Evolutionary conservation across 2,797 vertebrate genomes (phyloP), one percentile per base, ranked within the genome.

Genomic region (Brachyalestes nurse): DNA sequence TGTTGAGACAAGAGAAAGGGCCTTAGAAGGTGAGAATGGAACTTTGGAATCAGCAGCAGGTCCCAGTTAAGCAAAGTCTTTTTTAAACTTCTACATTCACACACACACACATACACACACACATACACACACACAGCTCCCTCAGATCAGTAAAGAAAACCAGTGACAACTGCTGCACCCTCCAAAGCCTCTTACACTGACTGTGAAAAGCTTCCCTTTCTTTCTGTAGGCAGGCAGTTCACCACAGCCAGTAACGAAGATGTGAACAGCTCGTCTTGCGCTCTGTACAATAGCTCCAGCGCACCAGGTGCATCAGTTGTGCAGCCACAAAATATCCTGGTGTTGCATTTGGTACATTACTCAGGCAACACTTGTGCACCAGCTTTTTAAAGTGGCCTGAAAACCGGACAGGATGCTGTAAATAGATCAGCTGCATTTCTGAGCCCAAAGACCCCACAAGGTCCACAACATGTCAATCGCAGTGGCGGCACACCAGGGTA

Each of bases 1-100:
- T 80, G 74, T 90, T 90, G 82, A 42, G 40, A 83, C 82, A 73
- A 12, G 45, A 28, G 40, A 61, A 67, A n/a, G 69, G 28, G 83
- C 82, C 58, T 49, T 71, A 23, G 53, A 21, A 38, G 49, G 40
- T 47, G 38, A 66, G 23, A 75, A 62, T 49, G 80, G 78, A 57
- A 79, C 72, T 75, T 71, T 69, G 82, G 62, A 72, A 67, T 51
- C 80, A 77, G 61, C 47, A 49, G 38, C 51, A 17, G 23, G 23
- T 58, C 21, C 10, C 47, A 66, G 16, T 19, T 9, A 16, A 72
- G 49, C 23, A 71, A 10, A 49, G 45, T 53, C n/a, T 47, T 49
- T 71, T 1, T n/a, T 10, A 51, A 34, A 42, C 21, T 17, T 49
- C 14, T 14, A 19, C 13, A 62, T 77, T 6, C 34, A 42, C 45